Evolutionary conservation across 2,888 invertebrate species (phyloP).

Genomic region (Drosophila paramelanica): DNA sequence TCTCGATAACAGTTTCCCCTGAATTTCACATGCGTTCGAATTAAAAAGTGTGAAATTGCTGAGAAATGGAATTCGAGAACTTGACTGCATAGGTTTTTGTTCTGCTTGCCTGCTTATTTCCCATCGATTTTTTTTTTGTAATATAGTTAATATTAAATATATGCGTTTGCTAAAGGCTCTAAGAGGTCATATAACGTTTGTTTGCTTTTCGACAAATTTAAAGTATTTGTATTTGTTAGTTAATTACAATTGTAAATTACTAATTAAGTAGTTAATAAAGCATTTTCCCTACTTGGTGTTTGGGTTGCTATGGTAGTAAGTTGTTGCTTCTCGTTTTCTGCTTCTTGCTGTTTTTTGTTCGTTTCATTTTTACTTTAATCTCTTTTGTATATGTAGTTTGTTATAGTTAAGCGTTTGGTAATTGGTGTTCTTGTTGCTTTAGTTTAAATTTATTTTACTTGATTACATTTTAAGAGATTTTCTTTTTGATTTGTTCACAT

Average conservation of each 20-base stretch:
- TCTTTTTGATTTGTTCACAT: slow-evolving; percentile 18
- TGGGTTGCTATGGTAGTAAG: slow-evolving; percentile 30
- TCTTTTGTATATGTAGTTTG: slow-evolving; percentile 9
- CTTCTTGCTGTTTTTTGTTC: slow-evolving; percentile 1
- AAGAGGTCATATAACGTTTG: slow-evolving; percentile 20
- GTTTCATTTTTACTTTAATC: background rate
- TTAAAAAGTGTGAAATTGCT: slow-evolving; percentile 10
- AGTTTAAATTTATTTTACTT: slow-evolving; percentile 2
- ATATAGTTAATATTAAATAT: background rate
- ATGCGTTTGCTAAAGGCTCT: slow-evolving; percentile 21
- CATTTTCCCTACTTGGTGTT: slow-evolving; percentile 57
- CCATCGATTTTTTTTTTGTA: background rate
- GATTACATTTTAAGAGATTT: slow-evolving; percentile 4
- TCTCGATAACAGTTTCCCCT: slow-evolving; percentile 17
- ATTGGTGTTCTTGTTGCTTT: slow-evolving; percentile 46
- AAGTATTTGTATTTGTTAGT: background rate
- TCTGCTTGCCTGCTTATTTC: too few species aligned
- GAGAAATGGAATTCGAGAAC: slow-evolving; percentile 17
- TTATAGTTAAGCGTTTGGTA: slow-evolving; percentile 38
- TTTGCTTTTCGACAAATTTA: slow-evolving; percentile 1
- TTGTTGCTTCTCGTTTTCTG: slow-evolving; percentile 3
- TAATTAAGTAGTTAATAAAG: slow-evolving; percentile 39
- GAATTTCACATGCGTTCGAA: background rate
- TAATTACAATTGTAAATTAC: slow-evolving; percentile 36
- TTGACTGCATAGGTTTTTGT: background rate